Base-by-base conservation (phyloP, 1,140 invertebrate species). In the Amphibalanus amphitrite region DNA sequence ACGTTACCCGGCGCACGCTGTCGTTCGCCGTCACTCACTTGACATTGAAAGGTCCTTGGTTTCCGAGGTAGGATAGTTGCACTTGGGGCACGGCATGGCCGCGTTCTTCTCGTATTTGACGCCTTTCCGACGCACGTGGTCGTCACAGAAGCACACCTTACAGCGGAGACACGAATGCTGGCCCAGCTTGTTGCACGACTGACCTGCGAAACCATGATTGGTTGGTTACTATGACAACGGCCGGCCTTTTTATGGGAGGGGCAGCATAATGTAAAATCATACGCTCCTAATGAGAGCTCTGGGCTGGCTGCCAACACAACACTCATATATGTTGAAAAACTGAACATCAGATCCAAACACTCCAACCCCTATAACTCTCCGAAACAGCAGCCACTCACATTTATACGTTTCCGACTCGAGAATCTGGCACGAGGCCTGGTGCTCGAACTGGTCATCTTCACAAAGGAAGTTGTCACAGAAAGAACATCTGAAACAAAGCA, bases 361-460 rank as follows among this genome's bases (percentile, higher is more conserved):
- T n/a, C n/a, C n/a, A n/a, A n/a, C n/a, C n/a, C n/a, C n/a, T n/a
- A n/a, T n/a, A n/a, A n/a, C n/a, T n/a, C n/a, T n/a, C n/a, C n/a
- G n/a, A n/a, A n/a, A n/a, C n/a, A n/a, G n/a, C n/a, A n/a, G n/a
- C n/a, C n/a, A 81, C 83, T 86, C 84, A 92, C 94, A 97, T 84
- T 97, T 97, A 77, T 89, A 95, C 77, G 85, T 93, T 76, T 86
- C 94, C 3, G 92, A 89, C 78, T 97, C 94, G 1, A 98, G 80
- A 69, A 95, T 89, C 83, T 96, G 94, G 79, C 95, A 98, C 0
- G 91, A 95, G 13, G 95, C 95, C 83, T 98, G 95, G 82, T 98
- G 95, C 79, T 98, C 95, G 85, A 98, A 97, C 81, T 98, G 95
- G 82, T 98, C 95, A 82, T 98, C 95, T 82, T 98, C 95, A 82